Percentiles rank a stretch among this genome's conserved stretches.
These are phyloP conservation scores for Pitta sordida DNA, from an alignment of 2,113 vertebrate species.

Conservation along the genomic window DNA sequence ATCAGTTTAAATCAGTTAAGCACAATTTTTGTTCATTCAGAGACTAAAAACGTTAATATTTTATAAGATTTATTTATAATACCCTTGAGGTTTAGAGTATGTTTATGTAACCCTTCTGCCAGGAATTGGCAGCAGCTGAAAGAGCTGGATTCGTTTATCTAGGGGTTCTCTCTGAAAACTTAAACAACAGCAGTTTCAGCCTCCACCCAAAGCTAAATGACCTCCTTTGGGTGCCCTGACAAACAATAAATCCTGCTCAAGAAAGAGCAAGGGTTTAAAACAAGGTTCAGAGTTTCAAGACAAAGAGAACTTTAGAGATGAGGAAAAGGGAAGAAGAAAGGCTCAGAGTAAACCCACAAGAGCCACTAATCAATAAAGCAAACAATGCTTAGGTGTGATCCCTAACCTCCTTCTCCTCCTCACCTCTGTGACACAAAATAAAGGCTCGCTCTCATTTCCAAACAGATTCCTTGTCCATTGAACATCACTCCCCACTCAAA, in stretches of 20 bases:
- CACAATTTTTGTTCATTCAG: not conserved
- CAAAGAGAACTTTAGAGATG: not conserved
- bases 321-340: not conserved
- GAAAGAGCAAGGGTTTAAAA: constrained; percentile 31
- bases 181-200: constrained; percentile 54
- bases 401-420: not conserved
- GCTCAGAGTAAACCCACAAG: not conserved
- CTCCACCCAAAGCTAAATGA: constrained; percentile 57
- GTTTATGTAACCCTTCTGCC: constrained; percentile 59
- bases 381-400: not conserved
- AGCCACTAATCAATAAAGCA: not conserved
- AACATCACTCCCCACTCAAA: not conserved
- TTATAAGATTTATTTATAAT: constrained; percentile 64
- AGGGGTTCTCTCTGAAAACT: constrained; percentile 47
- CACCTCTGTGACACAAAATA: not conserved
- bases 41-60: constrained; percentile 39
- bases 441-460: not conserved
- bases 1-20: constrained; percentile 29
- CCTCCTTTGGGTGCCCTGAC: constrained; percentile 47
- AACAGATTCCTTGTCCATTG: not conserved
- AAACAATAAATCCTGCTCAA: constrained; percentile 47
- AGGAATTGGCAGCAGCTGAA: constrained; percentile 56
- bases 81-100: constrained; percentile 46
- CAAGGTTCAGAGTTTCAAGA: not conserved
- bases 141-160: constrained; percentile 60